Conservation (phyloP, 2,888 invertebrate species). For the Ectobius pallidus region DNA sequence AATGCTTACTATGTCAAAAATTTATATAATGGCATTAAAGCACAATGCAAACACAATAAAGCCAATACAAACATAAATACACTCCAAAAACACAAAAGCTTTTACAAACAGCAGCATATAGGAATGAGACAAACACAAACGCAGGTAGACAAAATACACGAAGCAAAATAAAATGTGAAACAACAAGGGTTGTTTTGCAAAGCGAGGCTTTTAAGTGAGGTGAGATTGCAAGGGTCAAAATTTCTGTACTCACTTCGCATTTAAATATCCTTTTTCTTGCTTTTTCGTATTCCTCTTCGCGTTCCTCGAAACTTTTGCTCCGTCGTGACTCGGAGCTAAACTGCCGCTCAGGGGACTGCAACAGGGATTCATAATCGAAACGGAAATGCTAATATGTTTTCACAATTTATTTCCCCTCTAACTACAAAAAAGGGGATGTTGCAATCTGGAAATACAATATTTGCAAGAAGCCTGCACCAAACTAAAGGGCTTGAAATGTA, state of each 20-base stretch:
- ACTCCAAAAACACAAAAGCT: neutral
- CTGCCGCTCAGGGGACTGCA: conserved; percentile 65
- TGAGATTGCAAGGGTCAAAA: neutral
- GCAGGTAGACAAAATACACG: neutral
- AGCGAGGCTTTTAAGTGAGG: conserved; percentile 1
- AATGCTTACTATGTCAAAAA: no score
- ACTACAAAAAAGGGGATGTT: no score
- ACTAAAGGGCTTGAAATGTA: no score
- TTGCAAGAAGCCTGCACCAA: no score
- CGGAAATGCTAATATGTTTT: neutral
- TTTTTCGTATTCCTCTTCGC: conserved; percentile 88
- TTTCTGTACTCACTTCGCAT: conserved; percentile 54
- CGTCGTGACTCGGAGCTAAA: conserved; percentile 68
- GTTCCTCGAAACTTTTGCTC: conserved; percentile 88
- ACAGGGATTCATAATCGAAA: conserved; percentile 22
- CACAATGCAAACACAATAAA: no score
- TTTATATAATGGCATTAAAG: no score
- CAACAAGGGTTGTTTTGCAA: neutral
- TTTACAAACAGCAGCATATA: neutral
- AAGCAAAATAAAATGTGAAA: neutral
- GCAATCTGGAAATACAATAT: no score
- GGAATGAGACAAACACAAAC: no score
- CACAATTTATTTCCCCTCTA: no score
- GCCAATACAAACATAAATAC: no score
- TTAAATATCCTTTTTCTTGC: conserved; percentile 86